Evolutionary conservation across 1,140 invertebrate genomes (phyloP).

Genomic region (Drosophila albomicans): DNA sequence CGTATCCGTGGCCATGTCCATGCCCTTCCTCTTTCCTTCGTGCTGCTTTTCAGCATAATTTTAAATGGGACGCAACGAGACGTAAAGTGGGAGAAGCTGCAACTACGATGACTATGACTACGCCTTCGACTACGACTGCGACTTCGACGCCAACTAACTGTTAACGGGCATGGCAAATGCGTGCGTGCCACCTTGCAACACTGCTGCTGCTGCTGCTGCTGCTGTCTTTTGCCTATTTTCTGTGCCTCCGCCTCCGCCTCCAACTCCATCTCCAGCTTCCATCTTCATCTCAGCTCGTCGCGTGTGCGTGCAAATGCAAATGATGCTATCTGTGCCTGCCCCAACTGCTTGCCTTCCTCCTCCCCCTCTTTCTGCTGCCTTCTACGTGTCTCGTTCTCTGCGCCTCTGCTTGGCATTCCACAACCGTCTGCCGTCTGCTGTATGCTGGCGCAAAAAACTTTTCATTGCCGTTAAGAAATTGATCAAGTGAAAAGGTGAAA

Average conservation of each 20-base stretch:
- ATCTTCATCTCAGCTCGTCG: constrained; percentile 8
- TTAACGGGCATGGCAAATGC: constrained; percentile 61
- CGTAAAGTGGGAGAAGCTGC: constrained; percentile 77
- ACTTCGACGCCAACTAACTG: constrained; percentile 62
- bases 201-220: neutral
- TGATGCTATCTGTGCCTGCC: constrained; percentile 75
- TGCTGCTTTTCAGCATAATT: constrained; percentile 65
- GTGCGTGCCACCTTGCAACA: constrained; percentile 20
- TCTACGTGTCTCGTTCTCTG: neutral
- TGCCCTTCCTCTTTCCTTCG: constrained; percentile 27
- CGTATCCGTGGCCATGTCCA: constrained; percentile 65
- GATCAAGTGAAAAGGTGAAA: constrained; percentile 83
- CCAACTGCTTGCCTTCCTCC: constrained; percentile 14
- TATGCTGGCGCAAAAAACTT: constrained; percentile 66
- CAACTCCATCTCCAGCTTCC: neutral
- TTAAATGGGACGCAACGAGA: constrained; percentile 82
- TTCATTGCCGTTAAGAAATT: constrained; percentile 83
- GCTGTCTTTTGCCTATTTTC: neutral
- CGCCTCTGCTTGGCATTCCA: constrained; percentile 69
- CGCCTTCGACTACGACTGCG: constrained; percentile 13
- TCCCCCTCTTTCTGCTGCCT: neutral
- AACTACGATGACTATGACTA: constrained; percentile 16
- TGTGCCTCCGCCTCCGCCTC: neutral
- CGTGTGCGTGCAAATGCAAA: constrained; percentile 68
- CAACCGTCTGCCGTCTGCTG: constrained; percentile 59